Conservation (phyloP, 1,140 invertebrate species). For the Meloidogyne floridensis region DNA sequence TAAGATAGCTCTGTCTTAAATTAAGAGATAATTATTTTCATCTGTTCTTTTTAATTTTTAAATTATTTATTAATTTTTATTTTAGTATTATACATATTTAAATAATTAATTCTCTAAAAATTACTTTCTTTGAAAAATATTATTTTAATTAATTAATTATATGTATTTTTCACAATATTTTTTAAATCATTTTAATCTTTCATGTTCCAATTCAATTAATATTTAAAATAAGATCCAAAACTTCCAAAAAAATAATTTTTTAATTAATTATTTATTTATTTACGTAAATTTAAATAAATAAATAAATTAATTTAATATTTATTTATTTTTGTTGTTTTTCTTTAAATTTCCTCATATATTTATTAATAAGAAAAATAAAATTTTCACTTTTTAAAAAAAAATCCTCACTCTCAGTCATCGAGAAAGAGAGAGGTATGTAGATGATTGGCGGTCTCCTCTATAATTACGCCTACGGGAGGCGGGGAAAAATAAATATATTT, state of each 20-base stretch:
- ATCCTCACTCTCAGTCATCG: not conserved
- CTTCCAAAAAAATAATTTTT: not conserved
- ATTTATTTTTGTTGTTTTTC: not conserved
- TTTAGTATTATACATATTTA: too few relatives aligned
- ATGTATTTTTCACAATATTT: too few relatives aligned
- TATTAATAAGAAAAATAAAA: not conserved
- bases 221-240: not conserved
- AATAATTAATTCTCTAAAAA: too few relatives aligned
- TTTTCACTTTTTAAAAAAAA: not conserved
- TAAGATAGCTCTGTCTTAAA: too few relatives aligned
- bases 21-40: too few relatives aligned
- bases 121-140: too few relatives aligned
- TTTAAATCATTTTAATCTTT: too few relatives aligned
- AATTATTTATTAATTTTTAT: too few relatives aligned
- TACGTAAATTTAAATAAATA: not conserved
- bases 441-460: not conserved
- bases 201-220: too few relatives aligned
- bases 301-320: not conserved
- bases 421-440: not conserved
- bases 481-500: not conserved
- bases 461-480: conserved; percentile 1
- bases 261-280: not conserved
- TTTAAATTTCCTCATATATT: not conserved
- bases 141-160: too few relatives aligned
- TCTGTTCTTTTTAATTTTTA: too few relatives aligned